Base-by-base conservation (phyloP, 2,797 vertebrate genomes). In the Cottoperca gobio region DNA sequence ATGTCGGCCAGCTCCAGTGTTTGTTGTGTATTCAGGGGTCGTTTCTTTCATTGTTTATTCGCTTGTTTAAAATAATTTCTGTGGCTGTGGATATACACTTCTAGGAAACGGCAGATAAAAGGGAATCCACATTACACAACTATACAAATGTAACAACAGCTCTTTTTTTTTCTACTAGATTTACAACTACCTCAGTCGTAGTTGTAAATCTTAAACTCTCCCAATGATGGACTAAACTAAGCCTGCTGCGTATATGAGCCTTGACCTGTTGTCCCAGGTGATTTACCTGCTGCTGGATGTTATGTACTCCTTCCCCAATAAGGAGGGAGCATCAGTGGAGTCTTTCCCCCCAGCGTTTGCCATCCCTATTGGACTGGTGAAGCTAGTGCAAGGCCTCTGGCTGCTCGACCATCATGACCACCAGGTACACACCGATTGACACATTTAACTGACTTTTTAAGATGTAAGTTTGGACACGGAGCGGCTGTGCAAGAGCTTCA, bases 271-370 rank as follows among this genome's bases (percentile, higher is more conserved):
- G 21, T 16, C 53, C 8, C 23, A 94, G 98, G 96, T 97, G 35
- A 97, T 99, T 91, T 99, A 99, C 91, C 93, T 98, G 88, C 86
- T 99, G 76, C 89, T 99, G 78, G 98, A 99, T 88, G 95, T 99
- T 57, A 97, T 97, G 94, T 97, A 97, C 91, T 96, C 95, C 19
- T 95, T 95, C 82, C 96, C 96, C 11, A 96, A 96, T 88, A 98
- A 97, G 89, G 94, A 91, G 0, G 96, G 95, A 12, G 92, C 95
- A 19, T 95, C 91, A 2, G 88, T 99, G 16, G 96, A 95, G 54
- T 98, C 97, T 55, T 99, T 99, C 81, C 96, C 97, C 78, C 95
- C 96, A 26, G 95, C 96, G 9, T 99, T 99, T 92, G 95, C 96
- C 42, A 93, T 99, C 65, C 96, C 98, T 4, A 93, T 96, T 71